These are phyloP conservation scores for Hydrotaea diabolus DNA, from an alignment of 2,888 invertebrate genomes.

Conservation along the genomic window DNA sequence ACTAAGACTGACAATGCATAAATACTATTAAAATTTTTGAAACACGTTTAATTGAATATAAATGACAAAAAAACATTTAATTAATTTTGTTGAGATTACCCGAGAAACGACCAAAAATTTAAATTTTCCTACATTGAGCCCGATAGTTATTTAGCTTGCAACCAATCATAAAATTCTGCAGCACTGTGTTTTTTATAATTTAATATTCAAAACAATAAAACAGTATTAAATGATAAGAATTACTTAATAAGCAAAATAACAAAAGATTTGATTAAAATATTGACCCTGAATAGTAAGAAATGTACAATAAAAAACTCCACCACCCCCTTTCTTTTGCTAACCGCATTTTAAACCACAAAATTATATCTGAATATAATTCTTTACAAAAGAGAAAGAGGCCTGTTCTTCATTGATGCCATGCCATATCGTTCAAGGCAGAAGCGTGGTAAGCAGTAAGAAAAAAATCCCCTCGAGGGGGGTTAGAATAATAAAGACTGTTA, in stretches of 20 bases:
- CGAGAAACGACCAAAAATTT: too few species aligned
- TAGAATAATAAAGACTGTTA: not conserved
- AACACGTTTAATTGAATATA: too few species aligned
- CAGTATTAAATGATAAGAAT: not conserved
- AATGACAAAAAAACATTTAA: too few species aligned
- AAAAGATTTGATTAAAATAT: constrained; percentile 2
- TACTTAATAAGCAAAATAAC: not conserved
- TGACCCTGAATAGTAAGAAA: not conserved
- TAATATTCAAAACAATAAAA: not conserved
- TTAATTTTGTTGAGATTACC: too few species aligned
- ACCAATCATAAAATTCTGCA: not conserved
- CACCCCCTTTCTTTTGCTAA: not conserved
- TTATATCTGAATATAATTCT: not conserved
- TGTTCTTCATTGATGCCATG: not conserved
- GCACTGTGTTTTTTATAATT: not conserved
- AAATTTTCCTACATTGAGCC: too few species aligned
- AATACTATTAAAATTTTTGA: too few species aligned
- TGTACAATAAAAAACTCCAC: not conserved
- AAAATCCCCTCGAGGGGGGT: too few species aligned
- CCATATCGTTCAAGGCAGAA: not conserved
- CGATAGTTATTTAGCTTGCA: too few species aligned
- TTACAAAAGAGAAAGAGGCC: not conserved
- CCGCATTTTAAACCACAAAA: not conserved
- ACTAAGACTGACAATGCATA: too few species aligned
- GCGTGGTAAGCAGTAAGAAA: not conserved